These are phyloP conservation scores for Siniperca undulata DNA, from an alignment of 2,797 vertebrate species.

Conservation along the genomic window DNA sequence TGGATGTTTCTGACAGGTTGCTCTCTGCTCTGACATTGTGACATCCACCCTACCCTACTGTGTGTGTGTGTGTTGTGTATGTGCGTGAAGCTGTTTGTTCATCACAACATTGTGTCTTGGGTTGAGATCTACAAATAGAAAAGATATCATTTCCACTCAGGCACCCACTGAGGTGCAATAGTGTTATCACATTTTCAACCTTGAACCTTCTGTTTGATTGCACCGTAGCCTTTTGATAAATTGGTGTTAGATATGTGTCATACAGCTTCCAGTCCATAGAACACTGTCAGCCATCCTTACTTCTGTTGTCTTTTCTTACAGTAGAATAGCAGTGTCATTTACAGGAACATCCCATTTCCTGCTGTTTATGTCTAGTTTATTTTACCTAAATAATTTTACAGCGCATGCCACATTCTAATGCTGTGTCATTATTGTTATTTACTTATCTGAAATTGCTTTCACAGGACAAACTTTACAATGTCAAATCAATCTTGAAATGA, in stretches of 20 bases:
- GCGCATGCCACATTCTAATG: too few species aligned
- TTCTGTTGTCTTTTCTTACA: constrained; percentile 4
- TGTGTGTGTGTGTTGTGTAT: not conserved
- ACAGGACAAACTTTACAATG: constrained; percentile 38
- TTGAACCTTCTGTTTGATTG: constrained; percentile 21
- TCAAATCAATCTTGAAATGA: constrained; percentile 45
- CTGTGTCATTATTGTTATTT: constrained; percentile 13
- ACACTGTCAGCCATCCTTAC: not conserved
- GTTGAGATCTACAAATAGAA: constrained; percentile 48
- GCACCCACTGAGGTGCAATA: constrained; percentile 46
- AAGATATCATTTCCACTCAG: constrained; percentile 42
- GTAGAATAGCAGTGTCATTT: not conserved
- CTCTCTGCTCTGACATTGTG: constrained; percentile 59
- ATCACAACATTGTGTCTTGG: constrained; percentile 23
- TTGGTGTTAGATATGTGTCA: constrained; percentile 16
- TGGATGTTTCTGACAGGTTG: constrained; percentile 52
- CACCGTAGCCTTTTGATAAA: constrained; percentile 23
- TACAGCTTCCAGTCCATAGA: not conserved
- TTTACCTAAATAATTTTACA: not conserved
- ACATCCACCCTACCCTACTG: constrained; percentile 39
- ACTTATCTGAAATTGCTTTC: constrained; percentile 25
- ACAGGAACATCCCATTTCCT: not conserved
- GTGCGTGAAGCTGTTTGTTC: constrained; percentile 15
- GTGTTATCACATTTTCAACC: constrained; percentile 48
- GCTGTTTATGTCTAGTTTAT: not conserved